Evolutionary conservation across 2,797 vertebrate genomes (phyloP).

Genomic region (Platyrinchus mystaceus): DNA sequence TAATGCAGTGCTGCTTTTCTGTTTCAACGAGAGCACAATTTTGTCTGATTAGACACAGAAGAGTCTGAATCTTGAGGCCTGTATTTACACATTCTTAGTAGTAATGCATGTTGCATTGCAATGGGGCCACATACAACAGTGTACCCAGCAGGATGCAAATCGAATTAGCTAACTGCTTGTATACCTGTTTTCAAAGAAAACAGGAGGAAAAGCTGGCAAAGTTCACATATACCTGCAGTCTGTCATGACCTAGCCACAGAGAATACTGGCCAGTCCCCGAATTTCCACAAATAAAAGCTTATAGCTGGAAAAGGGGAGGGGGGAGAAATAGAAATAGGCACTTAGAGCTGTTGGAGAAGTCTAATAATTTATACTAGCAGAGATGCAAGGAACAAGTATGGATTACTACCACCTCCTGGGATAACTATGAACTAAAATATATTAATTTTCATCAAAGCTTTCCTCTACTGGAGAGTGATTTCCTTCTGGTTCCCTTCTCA

Average conservation of each 20-base stretch:
- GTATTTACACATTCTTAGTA: background rate
- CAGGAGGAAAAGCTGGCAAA: background rate
- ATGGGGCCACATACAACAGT: background rate
- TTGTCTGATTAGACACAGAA: background rate
- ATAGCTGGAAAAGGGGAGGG: background rate
- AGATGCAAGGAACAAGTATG: background rate
- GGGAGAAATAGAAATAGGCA: background rate
- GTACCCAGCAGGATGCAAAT: background rate
- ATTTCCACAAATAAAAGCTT: constrained; percentile 2
- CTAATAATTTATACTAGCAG: background rate
- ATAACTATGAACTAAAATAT: background rate
- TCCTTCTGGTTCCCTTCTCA: background rate
- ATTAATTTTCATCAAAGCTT: background rate
- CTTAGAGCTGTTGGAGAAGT: background rate
- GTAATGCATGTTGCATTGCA: fast-evolving
- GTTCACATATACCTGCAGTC: background rate
- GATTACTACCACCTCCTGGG: constrained; percentile 1
- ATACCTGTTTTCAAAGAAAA: background rate
- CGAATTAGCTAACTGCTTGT: background rate
- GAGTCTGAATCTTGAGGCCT: background rate
- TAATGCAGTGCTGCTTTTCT: background rate
- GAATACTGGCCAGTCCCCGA: background rate
- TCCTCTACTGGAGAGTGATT: background rate
- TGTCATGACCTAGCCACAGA: background rate
- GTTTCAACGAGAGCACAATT: background rate